Conservation (phyloP, 2,113 vertebrate genomes). For the Calypte anna region DNA sequence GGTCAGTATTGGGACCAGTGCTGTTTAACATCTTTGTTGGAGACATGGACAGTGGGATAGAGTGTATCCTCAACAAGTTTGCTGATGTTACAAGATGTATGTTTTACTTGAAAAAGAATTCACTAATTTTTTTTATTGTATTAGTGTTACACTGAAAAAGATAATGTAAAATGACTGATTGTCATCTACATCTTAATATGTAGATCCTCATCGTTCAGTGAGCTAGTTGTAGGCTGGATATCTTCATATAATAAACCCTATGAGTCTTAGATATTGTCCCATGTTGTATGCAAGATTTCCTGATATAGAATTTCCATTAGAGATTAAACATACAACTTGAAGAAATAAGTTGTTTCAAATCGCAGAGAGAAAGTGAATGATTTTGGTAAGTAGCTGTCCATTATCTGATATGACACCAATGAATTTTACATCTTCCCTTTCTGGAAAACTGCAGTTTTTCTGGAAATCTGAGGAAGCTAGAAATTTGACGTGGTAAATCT, state of each 20-base stretch:
- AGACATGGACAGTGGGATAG: too few species aligned
- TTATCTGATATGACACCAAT: not conserved
- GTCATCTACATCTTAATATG: not conserved
- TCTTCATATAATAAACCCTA: not conserved
- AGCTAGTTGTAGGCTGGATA: not conserved
- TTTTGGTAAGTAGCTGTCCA: not conserved
- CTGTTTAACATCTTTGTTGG: too few species aligned
- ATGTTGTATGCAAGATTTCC: not conserved
- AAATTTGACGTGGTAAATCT: not conserved
- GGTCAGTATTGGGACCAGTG: too few species aligned
- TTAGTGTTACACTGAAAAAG: not conserved
- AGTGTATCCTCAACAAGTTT: too few species aligned
- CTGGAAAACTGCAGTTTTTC: not conserved
- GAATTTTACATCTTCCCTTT: not conserved
- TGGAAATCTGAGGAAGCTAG: not conserved
- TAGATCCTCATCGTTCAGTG: not conserved
- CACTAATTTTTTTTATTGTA: not conserved
- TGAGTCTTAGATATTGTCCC: not conserved
- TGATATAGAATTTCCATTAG: not conserved
- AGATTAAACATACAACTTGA: not conserved
- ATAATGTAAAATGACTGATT: not conserved
- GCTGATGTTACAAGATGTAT: too few species aligned
- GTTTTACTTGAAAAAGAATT: not conserved
- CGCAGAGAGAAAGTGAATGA: not conserved
- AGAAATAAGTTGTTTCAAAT: not conserved